These are phyloP conservation scores for Scaptomyza caliginosa DNA, from an alignment of 2,888 invertebrate species.

Conservation along the genomic window DNA sequence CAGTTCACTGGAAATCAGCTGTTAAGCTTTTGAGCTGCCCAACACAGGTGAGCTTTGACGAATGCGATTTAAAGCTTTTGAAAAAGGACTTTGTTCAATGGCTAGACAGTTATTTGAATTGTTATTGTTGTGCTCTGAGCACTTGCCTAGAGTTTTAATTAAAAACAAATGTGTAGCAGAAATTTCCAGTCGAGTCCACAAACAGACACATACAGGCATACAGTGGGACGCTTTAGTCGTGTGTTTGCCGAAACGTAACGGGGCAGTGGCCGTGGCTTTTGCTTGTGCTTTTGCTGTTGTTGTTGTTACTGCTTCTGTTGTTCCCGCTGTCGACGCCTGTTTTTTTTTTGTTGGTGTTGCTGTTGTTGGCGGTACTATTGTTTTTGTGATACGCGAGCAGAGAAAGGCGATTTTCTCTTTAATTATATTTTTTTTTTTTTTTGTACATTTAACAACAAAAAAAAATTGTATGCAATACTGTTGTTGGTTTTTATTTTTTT, in stretches of 20 bases:
- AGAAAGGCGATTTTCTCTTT: constrained; percentile 77
- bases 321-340: constrained; percentile 58
- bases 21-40: constrained; percentile 29
- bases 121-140: constrained; percentile 16
- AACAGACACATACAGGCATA: constrained; percentile 23
- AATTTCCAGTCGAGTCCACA: constrained; percentile 72
- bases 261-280: constrained; percentile 74
- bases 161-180: constrained; percentile 62
- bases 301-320: constrained; percentile 20
- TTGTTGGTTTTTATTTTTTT: constrained; percentile 27
- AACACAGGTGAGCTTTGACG: neutral
- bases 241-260: constrained; percentile 76
- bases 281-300: constrained; percentile 19
- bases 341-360: constrained; percentile 35
- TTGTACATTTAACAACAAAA: constrained; percentile 55
- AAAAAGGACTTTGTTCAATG: constrained; percentile 7
- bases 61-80: neutral
- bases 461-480: constrained; percentile 61
- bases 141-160: constrained; percentile 63
- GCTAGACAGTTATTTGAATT: constrained; percentile 5
- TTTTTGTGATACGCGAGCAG: constrained; percentile 72
- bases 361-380: constrained; percentile 67
- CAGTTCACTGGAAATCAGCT: constrained; percentile 28
- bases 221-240: constrained; percentile 52
- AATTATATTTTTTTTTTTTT: constrained; percentile 76